A percentile compares a stretch with the other conserved stretches of the same genome.
phyloP scores from a whole-genome alignment of 2,888 invertebrate genomes.

The Dicyrtoma fusca region DNA sequence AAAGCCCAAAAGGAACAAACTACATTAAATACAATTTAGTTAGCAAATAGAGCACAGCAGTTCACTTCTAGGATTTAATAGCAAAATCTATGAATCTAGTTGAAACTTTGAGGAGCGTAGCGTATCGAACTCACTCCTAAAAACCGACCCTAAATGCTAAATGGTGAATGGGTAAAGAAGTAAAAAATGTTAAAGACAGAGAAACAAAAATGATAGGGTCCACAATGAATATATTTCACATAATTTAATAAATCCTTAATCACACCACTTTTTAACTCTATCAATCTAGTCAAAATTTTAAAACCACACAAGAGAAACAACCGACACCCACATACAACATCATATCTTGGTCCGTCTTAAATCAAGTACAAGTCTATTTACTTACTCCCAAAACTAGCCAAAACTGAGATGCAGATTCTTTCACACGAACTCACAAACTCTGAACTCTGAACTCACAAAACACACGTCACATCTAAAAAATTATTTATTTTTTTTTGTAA shows the following conservation, averaged over 20 bases:
- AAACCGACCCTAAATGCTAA: too few species aligned
- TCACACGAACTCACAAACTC: too few species aligned
- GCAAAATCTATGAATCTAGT: too few species aligned
- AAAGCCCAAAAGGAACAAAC: too few species aligned
- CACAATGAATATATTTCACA: conserved; percentile 5
- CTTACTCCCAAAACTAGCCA: too few species aligned
- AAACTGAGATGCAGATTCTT: too few species aligned
- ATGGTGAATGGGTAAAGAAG: neutral
- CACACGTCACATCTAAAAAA: conserved; percentile 8
- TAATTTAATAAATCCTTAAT: neutral
- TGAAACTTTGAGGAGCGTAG: too few species aligned
- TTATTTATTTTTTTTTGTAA: conserved; percentile 1
- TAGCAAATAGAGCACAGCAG: too few species aligned
- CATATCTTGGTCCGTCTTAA: neutral
- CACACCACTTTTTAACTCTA: neutral
- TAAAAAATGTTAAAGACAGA: neutral
- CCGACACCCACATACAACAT: conserved; percentile 19
- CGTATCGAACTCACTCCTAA: too few species aligned
- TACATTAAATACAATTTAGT: too few species aligned
- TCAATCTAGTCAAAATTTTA: neutral
- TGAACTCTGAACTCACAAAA: neutral
- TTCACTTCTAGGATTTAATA: too few species aligned
- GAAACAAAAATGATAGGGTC: conserved; percentile 7
- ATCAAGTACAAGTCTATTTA: too few species aligned
- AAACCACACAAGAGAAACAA: conserved; percentile 10